Evolutionary conservation across 2,797 vertebrate species (phyloP), one percentile per base, ranked within the genome.

Genomic region (Fringilla coelebs): DNA sequence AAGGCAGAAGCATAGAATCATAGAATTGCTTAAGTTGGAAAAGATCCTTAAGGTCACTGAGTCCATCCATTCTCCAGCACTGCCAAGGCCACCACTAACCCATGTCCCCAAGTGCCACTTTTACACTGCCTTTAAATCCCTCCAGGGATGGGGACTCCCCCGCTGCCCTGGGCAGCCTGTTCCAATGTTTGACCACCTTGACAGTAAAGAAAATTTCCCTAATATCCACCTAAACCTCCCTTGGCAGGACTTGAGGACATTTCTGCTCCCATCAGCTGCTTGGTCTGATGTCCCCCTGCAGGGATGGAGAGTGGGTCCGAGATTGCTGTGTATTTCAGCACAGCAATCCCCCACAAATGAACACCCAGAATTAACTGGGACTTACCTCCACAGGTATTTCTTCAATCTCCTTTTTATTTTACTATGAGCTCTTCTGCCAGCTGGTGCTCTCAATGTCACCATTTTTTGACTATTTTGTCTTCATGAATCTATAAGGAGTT

Each of bases 261-360:
- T 87, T 76, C 41, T 34, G 11, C 11, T 74, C 13, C 46, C 41
- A 43, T 6, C 20, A n/a, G 18, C 16, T 0, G 1, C 8, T 6
- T 57, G 34, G 36, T 8, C 22, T 55, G 29, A 18, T 24, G 68
- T 38, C 3, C 38, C 19, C 13, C 10, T 18, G 5, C n/a, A 73
- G 40, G 26, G 38, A 2, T 46, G 14, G 32, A 32, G 3, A 4
- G 3, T 7, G 41, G 41, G 10, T 48, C 41, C 66, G 49, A 66
- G 54, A 73, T 29, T 70, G n/a, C n/a, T n/a, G n/a, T n/a, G n/a
- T 79, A n/a, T 16, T 80, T 80, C 49, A 82, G 6, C 65, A 36
- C 26, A 67, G 28, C 0, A 0, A 9, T 25, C 21, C 52, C 61
- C n/a, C 6, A 8, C 4, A 63, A 48, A 43, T 0, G 2, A 61